These are phyloP conservation scores for Daboia siamensis DNA, from an alignment of 2,113 vertebrate species.

Conservation along the genomic window DNA sequence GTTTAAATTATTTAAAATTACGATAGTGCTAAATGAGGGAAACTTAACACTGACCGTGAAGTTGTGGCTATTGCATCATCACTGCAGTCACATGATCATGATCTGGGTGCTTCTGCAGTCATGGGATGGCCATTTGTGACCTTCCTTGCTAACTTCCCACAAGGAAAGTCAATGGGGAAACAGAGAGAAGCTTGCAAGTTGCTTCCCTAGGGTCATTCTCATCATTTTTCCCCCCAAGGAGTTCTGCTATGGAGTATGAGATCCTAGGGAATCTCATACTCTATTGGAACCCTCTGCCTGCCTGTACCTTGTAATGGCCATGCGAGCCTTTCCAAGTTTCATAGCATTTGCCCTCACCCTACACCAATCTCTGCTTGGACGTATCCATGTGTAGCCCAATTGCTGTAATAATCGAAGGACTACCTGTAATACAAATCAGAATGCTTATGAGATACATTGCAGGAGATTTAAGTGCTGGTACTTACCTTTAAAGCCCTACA, in stretches of 20 bases:
- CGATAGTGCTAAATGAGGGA: background rate
- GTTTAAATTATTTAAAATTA: background rate
- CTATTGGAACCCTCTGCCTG: background rate
- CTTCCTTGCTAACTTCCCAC: background rate
- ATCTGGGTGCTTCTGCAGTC: background rate
- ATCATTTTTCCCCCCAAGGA: background rate
- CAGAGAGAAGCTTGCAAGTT: background rate
- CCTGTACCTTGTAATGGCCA: background rate
- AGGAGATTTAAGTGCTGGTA: too few species aligned
- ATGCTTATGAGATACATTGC: too few species aligned
- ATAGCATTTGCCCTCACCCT: background rate
- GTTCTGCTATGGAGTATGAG: background rate
- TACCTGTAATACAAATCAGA: too few species aligned
- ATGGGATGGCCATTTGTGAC: background rate
- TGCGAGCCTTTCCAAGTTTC: background rate
- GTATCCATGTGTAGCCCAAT: too few species aligned
- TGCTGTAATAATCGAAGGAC: too few species aligned
- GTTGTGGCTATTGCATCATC: background rate
- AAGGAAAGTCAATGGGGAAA: background rate
- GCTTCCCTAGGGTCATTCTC: background rate
- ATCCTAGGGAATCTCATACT: background rate
- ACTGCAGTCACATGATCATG: background rate
- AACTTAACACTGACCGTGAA: background rate
- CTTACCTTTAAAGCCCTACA: too few species aligned
- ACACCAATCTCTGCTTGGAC: background rate